These are phyloP conservation scores for Spodoptera picta DNA, from an alignment of 2,888 invertebrate genomes.

Conservation along the genomic window DNA sequence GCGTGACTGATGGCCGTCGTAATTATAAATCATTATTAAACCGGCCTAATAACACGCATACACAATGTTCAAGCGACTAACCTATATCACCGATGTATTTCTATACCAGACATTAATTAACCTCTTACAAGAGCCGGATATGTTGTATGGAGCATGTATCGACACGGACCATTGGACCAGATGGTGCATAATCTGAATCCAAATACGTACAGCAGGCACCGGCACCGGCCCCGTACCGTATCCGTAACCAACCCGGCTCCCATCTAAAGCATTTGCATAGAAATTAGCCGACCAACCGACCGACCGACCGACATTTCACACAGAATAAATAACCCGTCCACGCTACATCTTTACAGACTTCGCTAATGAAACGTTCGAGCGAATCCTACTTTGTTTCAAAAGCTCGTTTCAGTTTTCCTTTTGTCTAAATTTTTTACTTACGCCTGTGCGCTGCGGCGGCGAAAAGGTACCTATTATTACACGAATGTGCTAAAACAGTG, in stretches of 20 bases:
- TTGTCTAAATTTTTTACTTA: conserved; percentile 35
- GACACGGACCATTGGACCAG: conserved; percentile 49
- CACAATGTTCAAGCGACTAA: conserved; percentile 27
- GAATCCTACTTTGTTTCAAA: conserved; percentile 41
- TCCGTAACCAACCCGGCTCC: conserved; percentile 54
- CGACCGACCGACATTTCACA: conserved; percentile 78
- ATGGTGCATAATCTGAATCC: conserved; percentile 61
- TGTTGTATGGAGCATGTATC: conserved; percentile 43
- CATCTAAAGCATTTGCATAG: conserved; percentile 80
- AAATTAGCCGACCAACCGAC: conserved; percentile 80
- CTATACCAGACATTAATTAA: conserved; percentile 50
- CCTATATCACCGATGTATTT: conserved; percentile 29
- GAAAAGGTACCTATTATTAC: conserved; percentile 11
- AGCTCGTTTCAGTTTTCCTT: conserved; percentile 26
- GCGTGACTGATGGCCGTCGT: conserved; percentile 50
- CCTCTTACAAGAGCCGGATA: conserved; percentile 46
- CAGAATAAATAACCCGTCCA: conserved; percentile 76
- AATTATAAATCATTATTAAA: conserved; percentile 58
- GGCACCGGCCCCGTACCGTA: conserved; percentile 35
- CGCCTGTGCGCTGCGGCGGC: not conserved
- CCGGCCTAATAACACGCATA: conserved; percentile 37
- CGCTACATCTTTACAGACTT: conserved; percentile 48
- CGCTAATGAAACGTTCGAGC: conserved; percentile 42
- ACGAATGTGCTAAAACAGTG: conserved; percentile 25
- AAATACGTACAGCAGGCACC: conserved; percentile 56